Evolutionary conservation across 1,140 invertebrate species (phyloP), one percentile per base, ranked within the genome.

Genomic region (Probaryconus sp.): DNA sequence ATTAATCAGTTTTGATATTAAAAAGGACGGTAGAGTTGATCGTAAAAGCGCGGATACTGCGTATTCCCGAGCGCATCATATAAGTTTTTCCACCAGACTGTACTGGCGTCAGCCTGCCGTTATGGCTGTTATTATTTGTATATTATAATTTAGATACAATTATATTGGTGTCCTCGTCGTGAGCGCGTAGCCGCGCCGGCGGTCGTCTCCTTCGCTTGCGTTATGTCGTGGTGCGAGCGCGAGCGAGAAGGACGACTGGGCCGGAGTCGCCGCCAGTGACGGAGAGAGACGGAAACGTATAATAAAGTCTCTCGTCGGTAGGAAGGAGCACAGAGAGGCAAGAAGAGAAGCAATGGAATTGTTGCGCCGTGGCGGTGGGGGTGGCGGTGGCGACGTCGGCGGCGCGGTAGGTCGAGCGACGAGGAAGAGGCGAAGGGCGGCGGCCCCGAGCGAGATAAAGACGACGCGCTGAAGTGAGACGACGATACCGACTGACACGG

Each of bases 81-180:
- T 40, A 61, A 81, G 82, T 80, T 85, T 85, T 83, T 77, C 72
- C 45, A 51, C n/a, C 40, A 24, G 85, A 83, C 84, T 87, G 85
- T 87, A 87, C 85, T 81, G 86, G 85, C 85, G 86, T 86, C 86
- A 80, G 84, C 37, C 84, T 85, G 85, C 79, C 85, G 85, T 81
- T 82, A 80, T 81, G 83, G 79, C 86, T 85, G 85, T 86, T 88
- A 88, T 88, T 88, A 87, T 88, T 87, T 87, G 85, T 87, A 88
- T 88, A 88, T 88, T 88, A 87, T 88, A 86, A 88, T 88, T 86
- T 87, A 87, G 86, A 87, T 85, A 88, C 83, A 88, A 88, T 88
- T 88, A 88, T 87, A 86, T 87, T 56, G 58, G 72, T 45, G 77
- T 86, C 85, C 71, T 83, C 74, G 81, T 85, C 77, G 72, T 56